Percentiles rank a stretch among this genome's conserved stretches.
Conservation (phyloP, 2,113 vertebrate genomes). For the Hippoglossus stenolepis region DNA sequence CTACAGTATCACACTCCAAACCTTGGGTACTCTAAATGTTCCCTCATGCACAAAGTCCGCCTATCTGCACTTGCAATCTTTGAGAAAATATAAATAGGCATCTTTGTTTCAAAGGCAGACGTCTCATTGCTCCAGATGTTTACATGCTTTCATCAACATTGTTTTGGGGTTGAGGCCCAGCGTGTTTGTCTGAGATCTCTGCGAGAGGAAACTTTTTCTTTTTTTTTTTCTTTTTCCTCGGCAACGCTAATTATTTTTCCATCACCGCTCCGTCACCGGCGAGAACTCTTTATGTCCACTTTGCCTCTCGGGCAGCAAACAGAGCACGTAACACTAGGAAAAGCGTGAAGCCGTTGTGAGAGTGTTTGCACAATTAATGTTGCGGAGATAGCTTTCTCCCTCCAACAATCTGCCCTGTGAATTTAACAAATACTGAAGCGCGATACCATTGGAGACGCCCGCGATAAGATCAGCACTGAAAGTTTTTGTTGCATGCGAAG, state of each 20-base stretch:
- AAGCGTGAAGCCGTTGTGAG: slow-evolving; percentile 32
- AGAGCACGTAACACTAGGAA: slow-evolving; percentile 40
- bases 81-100: slow-evolving; percentile 60
- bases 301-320: slow-evolving; percentile 48
- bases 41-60: slow-evolving; percentile 50
- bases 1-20: slow-evolving; percentile 54
- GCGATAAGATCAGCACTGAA: slow-evolving; percentile 49
- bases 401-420: slow-evolving; percentile 18
- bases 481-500: slow-evolving; percentile 44
- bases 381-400: slow-evolving; percentile 55
- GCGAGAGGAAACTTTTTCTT: slow-evolving; percentile 42
- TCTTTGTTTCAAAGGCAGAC: slow-evolving; percentile 53
- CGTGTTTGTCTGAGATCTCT: slow-evolving; percentile 61
- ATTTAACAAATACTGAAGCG: slow-evolving; percentile 49
- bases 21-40: slow-evolving; percentile 48
- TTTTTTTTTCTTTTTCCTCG: slow-evolving; percentile 30
- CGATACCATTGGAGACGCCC: slow-evolving; percentile 34
- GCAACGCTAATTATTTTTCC: slow-evolving; percentile 77
- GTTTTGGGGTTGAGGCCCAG: slow-evolving; percentile 61
- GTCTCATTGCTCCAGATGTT: slow-evolving; percentile 74
- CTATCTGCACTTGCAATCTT: slow-evolving; percentile 63
- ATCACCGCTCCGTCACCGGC: slow-evolving; percentile 50
- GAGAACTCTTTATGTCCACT: slow-evolving; percentile 44
- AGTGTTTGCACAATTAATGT: slow-evolving; percentile 69
- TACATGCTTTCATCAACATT: slow-evolving; percentile 73